Conservation (phyloP, 2,113 vertebrate genomes). For the Scomber scombrus region DNA sequence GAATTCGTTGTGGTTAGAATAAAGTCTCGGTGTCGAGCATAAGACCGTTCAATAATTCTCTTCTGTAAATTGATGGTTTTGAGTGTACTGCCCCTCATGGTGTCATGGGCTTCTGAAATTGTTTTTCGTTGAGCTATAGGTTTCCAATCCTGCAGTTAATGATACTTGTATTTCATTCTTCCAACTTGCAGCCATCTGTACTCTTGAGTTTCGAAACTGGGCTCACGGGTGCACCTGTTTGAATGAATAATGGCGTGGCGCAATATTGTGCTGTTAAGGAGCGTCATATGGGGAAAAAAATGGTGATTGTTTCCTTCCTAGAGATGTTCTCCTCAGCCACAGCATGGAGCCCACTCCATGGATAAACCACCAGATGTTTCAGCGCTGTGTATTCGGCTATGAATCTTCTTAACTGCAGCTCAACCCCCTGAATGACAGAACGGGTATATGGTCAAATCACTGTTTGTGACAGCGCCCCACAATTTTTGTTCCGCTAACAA, state of each 20-base stretch:
- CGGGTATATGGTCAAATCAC: conserved; percentile 66
- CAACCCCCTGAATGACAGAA: conserved; percentile 52
- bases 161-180: conserved; percentile 69
- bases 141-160: conserved; percentile 60
- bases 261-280: conserved; percentile 23
- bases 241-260: conserved; percentile 57
- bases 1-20: conserved; percentile 72
- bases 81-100: conserved; percentile 43
- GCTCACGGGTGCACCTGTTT: conserved; percentile 62
- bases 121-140: conserved; percentile 59
- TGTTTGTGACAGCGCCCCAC: conserved; percentile 62
- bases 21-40: conserved; percentile 66
- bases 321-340: conserved; percentile 47
- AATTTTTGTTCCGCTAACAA: conserved; percentile 62
- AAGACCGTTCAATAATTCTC: conserved; percentile 66
- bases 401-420: conserved; percentile 69
- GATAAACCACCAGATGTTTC: conserved; percentile 70
- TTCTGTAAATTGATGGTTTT: conserved; percentile 70
- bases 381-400: conserved; percentile 36
- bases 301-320: conserved; percentile 72
- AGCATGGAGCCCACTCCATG: conserved; percentile 55
- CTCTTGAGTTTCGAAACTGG: conserved; percentile 27
- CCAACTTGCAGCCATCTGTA: conserved; percentile 46
- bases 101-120: conserved; percentile 59
- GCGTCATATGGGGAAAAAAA: conserved; percentile 55